phyloP scores from a whole-genome alignment of 2,888 invertebrate species.

The Spicauda simplicius region DNA sequence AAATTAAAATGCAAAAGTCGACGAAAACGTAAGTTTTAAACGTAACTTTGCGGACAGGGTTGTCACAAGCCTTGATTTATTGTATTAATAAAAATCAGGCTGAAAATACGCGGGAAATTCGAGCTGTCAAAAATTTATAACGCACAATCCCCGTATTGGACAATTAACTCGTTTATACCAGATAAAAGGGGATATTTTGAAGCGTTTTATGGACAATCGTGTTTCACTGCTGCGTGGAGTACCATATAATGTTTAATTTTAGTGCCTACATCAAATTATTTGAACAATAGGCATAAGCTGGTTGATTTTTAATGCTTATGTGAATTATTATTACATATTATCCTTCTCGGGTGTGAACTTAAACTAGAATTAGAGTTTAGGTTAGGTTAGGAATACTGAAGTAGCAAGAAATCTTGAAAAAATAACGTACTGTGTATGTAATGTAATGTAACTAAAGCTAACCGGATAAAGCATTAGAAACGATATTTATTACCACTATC shows the following conservation, averaged over 20 bases:
- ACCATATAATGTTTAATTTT: slow-evolving; percentile 43
- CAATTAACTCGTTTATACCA: slow-evolving; percentile 48
- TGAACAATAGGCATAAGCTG: slow-evolving; percentile 3
- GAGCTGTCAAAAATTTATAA: slow-evolving; percentile 35
- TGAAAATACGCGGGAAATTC: slow-evolving; percentile 18
- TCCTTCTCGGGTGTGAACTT: too few species aligned
- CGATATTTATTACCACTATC: too few species aligned
- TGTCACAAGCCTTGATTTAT: slow-evolving; percentile 33
- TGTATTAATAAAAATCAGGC: slow-evolving; percentile 34
- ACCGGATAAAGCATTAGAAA: too few species aligned
- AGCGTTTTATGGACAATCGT: slow-evolving; percentile 49
- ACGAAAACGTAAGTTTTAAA: slow-evolving; percentile 17
- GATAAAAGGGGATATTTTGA: slow-evolving; percentile 47
- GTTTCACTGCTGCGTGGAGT: slow-evolving; percentile 43
- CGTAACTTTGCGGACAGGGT: slow-evolving; percentile 25
- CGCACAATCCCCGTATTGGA: slow-evolving; percentile 36
- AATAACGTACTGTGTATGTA: too few species aligned
- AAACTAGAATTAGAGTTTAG: too few species aligned
- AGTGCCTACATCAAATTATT: slow-evolving; percentile 32
- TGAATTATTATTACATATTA: too few species aligned
- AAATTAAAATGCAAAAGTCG: slow-evolving; percentile 3
- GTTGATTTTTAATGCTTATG: neutral
- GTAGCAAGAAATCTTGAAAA: too few species aligned
- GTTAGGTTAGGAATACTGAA: too few species aligned
- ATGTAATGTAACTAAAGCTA: too few species aligned